Conservation (phyloP, 2,113 vertebrate genomes). For the Paracanthobrama guichenoti region DNA sequence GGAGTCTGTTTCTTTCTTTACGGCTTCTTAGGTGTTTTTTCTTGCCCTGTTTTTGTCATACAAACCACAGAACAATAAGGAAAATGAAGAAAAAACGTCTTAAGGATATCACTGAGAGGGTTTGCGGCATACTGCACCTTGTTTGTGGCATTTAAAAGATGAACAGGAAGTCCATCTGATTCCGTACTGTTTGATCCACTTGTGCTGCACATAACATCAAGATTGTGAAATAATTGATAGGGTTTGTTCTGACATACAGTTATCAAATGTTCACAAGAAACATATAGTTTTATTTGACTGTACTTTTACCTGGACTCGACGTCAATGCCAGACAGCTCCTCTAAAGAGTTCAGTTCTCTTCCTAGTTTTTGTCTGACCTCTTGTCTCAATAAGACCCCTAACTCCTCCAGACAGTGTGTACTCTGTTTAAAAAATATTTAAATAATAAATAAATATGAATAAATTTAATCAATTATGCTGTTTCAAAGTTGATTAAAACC, state of each 20-base stretch:
- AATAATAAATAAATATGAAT: no score
- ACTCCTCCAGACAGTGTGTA: conserved; percentile 73
- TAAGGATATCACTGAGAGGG: not conserved
- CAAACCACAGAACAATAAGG: not conserved
- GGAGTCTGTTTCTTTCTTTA: conserved; percentile 75
- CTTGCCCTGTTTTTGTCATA: conserved; percentile 57
- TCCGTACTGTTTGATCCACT: conserved; percentile 88
- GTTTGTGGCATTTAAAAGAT: conserved; percentile 61
- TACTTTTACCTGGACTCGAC: conserved; percentile 85
- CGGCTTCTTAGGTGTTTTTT: conserved; percentile 75
- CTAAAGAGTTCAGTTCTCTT: conserved; percentile 67
- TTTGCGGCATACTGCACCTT: conserved; percentile 53
- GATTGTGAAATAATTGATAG: not conserved
- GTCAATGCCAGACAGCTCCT: conserved; percentile 77
- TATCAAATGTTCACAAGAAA: not conserved
- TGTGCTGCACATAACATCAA: conserved; percentile 72
- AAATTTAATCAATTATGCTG: not conserved
- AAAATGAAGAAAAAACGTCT: not conserved
- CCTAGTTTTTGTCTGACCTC: conserved; percentile 73
- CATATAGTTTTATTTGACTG: not conserved
- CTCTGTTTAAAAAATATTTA: conserved; percentile 52
- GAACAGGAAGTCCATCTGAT: conserved; percentile 78
- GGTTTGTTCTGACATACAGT: not conserved
- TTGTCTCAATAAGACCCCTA: conserved; percentile 65
- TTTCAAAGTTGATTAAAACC: not conserved